Percentiles rank a stretch among this genome's conserved stretches.
These are phyloP conservation scores for chimpanzee (Pan troglodytes) DNA, from an alignment of 2,113 vertebrate species.

Conservation along the genomic window DNA sequence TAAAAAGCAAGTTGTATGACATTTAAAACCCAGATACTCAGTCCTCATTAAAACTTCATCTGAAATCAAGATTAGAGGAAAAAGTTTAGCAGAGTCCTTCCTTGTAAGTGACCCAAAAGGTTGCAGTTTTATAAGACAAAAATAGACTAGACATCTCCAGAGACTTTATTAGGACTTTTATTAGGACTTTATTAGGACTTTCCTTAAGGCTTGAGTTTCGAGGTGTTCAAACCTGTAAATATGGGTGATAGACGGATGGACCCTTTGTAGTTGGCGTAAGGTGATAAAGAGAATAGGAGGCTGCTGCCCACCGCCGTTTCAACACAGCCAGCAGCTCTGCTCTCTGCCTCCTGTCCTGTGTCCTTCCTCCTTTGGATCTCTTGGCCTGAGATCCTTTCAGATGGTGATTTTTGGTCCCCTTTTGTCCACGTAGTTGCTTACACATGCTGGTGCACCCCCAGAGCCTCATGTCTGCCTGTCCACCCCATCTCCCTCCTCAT, in stretches of 20 bases:
- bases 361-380: neutral
- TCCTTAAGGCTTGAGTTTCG: neutral
- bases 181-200: neutral
- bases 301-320: neutral
- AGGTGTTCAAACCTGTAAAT: neutral
- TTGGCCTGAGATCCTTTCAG: neutral
- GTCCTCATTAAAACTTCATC: neutral
- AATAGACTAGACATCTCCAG: neutral
- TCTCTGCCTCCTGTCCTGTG: neutral
- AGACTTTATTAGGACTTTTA: neutral
- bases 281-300: neutral
- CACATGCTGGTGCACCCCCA: neutral
- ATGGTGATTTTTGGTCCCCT: neutral
- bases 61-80: neutral
- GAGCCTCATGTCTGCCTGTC: neutral
- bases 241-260: neutral
- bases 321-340: neutral
- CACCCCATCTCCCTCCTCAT: neutral
- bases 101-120: neutral
- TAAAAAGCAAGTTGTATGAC: neutral
- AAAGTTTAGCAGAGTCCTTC: neutral
- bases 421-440: neutral
- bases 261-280: neutral
- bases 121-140: neutral
- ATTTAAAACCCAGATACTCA: constrained; percentile 4